Evolutionary conservation across 1,140 invertebrate genomes (phyloP), one percentile per base, ranked within the genome.

Genomic region (Euwallacea similis): DNA sequence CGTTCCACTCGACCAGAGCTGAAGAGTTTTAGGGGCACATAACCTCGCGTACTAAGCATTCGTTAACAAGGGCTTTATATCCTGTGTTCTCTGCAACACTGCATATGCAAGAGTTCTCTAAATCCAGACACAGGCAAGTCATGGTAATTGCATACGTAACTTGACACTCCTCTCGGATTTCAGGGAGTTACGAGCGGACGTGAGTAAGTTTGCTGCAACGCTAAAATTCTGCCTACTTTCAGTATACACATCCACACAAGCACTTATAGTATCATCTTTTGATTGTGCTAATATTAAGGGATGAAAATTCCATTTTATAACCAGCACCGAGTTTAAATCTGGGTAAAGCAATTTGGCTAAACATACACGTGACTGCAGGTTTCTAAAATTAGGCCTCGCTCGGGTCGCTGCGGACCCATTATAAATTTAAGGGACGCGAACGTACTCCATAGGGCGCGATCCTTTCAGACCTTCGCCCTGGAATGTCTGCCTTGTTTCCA

Each of bases 391-490:
- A 61, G 59, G 9, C 59, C 10, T 10, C 41, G 33, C 59, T 61
- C 42, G 59, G 59, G 33, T 43, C 59, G 59, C 59, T 61, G 59
- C 59, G 59, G 59, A 43, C 11, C 59, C 59, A 61, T 61, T 61
- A 61, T 64, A 64, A 16, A 64, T 64, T 64, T 64, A 64, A 46
- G 33, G 47, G 43, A 33, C 44, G 13, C 62, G 43, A 61, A 61
- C n/a, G 13, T 21, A 58, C 15, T 13, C 15, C 21, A 21, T 13
- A 58, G 15, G 10, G 21, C 10, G 55, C 13, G 6, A 21, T 11
- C 15, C 21, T 21, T 7, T 21, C 33, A 33, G 21, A 58, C 55
- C 33, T 58, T 61, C 11, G 41, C 7, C 7, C 46, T 8, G 42
- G 6, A 33, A 56, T 9, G 46, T 6, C 9, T 6, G 2, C 46